phyloP scores from a whole-genome alignment of 2,113 vertebrate genomes.

The Chitala chitala region DNA sequence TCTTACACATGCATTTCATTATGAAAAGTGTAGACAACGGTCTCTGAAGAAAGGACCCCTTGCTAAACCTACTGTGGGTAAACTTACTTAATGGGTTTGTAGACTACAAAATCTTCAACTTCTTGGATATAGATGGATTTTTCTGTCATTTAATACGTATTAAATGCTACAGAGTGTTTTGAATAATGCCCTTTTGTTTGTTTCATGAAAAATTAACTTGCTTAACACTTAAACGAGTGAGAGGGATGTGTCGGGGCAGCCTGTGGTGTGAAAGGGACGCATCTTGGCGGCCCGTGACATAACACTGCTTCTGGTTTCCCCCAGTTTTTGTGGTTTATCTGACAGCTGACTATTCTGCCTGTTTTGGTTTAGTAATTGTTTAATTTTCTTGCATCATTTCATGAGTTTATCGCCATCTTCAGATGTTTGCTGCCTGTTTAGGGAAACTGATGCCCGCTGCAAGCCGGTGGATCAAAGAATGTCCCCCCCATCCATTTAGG shows the following conservation, averaged over 20 bases:
- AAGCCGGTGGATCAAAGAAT: neutral
- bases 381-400: too few relatives aligned
- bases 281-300: too few relatives aligned
- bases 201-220: too few relatives aligned
- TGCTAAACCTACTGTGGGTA: neutral
- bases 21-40: constrained; percentile 10
- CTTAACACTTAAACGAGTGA: too few relatives aligned
- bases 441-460: neutral
- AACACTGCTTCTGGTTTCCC: neutral
- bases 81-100: neutral
- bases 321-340: neutral
- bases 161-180: too few relatives aligned
- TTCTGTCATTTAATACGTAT: neutral
- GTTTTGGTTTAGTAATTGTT: neutral
- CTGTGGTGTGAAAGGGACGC: too few relatives aligned
- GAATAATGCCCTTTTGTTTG: neutral
- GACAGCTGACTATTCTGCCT: neutral
- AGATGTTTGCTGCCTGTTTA: neutral
- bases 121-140: neutral
- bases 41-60: neutral
- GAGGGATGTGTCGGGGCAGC: too few relatives aligned
- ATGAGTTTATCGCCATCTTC: neutral
- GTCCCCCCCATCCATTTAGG: neutral
- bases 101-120: neutral
- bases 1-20: constrained; percentile 56